phyloP scores from a whole-genome alignment of 1,140 invertebrate genomes.

The Lerema accius region DNA sequence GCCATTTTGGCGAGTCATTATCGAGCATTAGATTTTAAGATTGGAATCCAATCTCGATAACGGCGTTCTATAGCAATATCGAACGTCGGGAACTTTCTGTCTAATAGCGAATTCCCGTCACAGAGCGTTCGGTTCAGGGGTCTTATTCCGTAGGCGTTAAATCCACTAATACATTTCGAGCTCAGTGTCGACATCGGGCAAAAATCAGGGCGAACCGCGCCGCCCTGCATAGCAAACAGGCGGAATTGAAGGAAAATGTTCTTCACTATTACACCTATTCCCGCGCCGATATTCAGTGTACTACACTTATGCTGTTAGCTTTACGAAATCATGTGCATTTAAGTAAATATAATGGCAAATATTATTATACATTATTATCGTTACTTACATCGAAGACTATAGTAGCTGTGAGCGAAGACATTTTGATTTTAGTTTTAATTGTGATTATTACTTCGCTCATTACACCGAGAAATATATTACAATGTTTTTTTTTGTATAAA shows the following conservation, averaged over 20 bases:
- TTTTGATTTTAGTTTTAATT: neutral
- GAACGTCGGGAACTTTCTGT: constrained; percentile 31
- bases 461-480: too few species aligned
- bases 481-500: neutral
- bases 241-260: constrained; percentile 46
- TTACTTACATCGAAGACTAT: too few species aligned
- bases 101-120: constrained; percentile 65
- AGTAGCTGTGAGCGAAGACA: neutral
- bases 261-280: constrained; percentile 34
- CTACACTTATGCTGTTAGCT: neutral
- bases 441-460: too few species aligned
- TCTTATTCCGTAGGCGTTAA: constrained; percentile 70
- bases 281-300: constrained; percentile 6
- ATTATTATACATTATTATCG: too few species aligned
- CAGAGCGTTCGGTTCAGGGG: constrained; percentile 59
- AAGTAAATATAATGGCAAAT: too few species aligned
- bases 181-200: constrained; percentile 68
- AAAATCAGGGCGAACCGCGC: constrained; percentile 73
- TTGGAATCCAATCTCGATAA: constrained; percentile 40
- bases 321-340: too few species aligned
- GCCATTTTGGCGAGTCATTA: constrained; percentile 30
- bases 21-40: constrained; percentile 37
- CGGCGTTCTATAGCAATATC: constrained; percentile 28
- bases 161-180: constrained; percentile 76
- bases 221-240: constrained; percentile 77